Evolutionary conservation across 2,113 vertebrate genomes (phyloP).

Genomic region (Atlantisia rogersi): DNA sequence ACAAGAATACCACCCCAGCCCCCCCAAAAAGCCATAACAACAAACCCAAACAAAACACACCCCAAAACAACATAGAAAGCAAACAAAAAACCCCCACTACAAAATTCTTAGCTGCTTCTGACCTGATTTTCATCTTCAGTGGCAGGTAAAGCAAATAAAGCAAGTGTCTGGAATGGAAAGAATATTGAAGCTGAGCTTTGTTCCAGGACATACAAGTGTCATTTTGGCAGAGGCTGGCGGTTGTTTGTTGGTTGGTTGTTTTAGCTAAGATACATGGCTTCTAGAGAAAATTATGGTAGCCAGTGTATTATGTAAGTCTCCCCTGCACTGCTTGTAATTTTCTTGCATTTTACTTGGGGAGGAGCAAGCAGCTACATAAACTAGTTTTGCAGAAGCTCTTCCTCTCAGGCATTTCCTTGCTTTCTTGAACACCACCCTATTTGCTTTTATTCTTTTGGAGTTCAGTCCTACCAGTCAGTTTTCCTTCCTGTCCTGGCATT

Average conservation of each 20-base stretch:
- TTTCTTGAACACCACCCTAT: neutral
- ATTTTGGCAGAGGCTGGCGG: neutral
- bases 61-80: neutral
- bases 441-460: neutral
- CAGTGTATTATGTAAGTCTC: neutral
- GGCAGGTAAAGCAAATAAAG: neutral
- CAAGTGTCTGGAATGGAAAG: neutral
- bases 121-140: neutral
- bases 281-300: neutral
- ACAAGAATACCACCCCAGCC: no score
- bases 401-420: neutral
- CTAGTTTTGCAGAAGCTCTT: constrained; percentile 16
- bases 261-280: neutral
- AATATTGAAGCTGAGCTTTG: neutral
- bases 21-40: no score
- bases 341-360: neutral
- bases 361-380: neutral
- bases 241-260: neutral
- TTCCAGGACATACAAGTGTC: neutral
- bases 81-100: no score
- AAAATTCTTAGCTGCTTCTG: neutral
- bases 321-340: neutral
- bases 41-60: no score
- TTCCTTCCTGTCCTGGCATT: neutral
- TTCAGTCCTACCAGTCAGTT: neutral